Percentiles rank a stretch among this genome's conserved stretches.
phyloP scores from a whole-genome alignment of 2,113 vertebrate genomes.

The Castor canadensis region DNA sequence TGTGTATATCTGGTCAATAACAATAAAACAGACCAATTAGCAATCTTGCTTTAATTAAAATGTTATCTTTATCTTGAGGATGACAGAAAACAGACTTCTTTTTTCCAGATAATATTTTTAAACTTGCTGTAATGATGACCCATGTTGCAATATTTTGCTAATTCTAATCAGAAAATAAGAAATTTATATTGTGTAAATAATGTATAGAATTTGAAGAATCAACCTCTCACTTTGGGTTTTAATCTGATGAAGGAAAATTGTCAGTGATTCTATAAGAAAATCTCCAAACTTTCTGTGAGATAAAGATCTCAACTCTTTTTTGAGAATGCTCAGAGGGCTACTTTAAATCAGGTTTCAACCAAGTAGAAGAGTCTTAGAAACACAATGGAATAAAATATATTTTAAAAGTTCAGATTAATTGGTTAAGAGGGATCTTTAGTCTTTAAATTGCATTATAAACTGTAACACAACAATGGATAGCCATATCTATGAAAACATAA shows the following conservation, averaged over 20 bases:
- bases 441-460: background rate
- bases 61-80: background rate
- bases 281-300: background rate
- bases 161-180: background rate
- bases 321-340: constrained; percentile 11
- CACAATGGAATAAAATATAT: constrained; percentile 7
- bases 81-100: background rate
- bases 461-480: background rate
- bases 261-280: background rate
- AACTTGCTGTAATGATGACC: background rate
- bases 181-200: background rate
- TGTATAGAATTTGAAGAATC: background rate
- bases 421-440: background rate
- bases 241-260: constrained; percentile 26
- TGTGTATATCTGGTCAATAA: background rate
- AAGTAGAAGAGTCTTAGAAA: constrained; percentile 41
- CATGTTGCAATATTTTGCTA: background rate
- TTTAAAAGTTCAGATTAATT: background rate
- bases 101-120: background rate
- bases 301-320: constrained; percentile 15
- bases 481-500: constrained; percentile 35
- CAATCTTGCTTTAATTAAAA: background rate
- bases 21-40: background rate
- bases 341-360: constrained; percentile 53
- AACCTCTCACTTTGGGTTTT: background rate